Conservation (phyloP, 1,140 invertebrate genomes). For the Lordiphosa mommai region DNA sequence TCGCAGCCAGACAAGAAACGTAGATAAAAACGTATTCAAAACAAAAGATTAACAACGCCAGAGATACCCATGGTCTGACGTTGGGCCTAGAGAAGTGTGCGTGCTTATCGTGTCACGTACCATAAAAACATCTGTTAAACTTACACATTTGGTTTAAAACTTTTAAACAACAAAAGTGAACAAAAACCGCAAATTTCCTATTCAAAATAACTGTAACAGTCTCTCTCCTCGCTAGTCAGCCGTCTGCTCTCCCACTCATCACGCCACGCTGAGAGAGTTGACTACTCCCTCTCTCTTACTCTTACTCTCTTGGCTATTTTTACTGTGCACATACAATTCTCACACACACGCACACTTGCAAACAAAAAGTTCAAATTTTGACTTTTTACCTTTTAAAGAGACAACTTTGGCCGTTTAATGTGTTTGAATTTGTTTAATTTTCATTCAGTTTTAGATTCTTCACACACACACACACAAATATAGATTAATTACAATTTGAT, state of each 20-base stretch:
- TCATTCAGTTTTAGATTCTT: slow-evolving; percentile 60
- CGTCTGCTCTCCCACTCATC: background rate
- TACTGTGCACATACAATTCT: slow-evolving; percentile 62
- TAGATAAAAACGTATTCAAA: slow-evolving; percentile 69
- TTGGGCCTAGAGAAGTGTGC: background rate
- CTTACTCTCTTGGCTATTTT: slow-evolving; percentile 57
- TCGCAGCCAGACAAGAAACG: slow-evolving; percentile 22
- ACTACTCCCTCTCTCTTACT: slow-evolving; percentile 18
- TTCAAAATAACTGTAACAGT: no score
- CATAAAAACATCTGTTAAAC: no score
- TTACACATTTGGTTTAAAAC: no score
- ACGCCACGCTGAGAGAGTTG: slow-evolving; percentile 1
- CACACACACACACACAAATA: slow-evolving; percentile 22
- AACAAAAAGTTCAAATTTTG: slow-evolving; percentile 28
- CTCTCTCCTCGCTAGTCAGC: no score
- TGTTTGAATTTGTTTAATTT: slow-evolving; percentile 45
- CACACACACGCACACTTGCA: slow-evolving; percentile 25
- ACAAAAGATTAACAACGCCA: slow-evolving; percentile 67
- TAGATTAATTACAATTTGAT: slow-evolving; percentile 58
- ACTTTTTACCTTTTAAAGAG: slow-evolving; percentile 49
- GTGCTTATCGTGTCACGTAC: no score
- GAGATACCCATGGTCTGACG: slow-evolving; percentile 32
- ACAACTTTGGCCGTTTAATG: slow-evolving; percentile 35
- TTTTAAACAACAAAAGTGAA: no score
- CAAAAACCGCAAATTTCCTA: no score